These are phyloP conservation scores for Standfussiana lucernea DNA, from an alignment of 2,888 invertebrate species.

Conservation along the genomic window DNA sequence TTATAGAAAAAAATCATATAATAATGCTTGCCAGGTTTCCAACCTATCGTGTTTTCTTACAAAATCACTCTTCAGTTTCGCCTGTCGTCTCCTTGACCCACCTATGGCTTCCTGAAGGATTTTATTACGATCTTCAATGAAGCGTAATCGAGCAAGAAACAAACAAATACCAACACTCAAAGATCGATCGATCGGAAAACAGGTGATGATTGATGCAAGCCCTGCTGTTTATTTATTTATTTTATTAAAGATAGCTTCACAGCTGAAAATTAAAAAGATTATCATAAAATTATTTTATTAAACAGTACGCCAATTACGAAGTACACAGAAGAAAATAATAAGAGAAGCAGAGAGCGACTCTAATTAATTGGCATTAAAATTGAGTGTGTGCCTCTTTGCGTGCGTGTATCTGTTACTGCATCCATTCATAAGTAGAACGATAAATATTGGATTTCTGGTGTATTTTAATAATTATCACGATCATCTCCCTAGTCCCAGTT, in stretches of 20 bases:
- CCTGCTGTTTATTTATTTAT: too few species aligned
- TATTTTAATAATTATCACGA: background rate
- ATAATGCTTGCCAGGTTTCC: background rate
- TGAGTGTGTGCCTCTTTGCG: too few species aligned
- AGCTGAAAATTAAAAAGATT: too few species aligned
- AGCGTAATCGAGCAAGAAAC: slow-evolving; percentile 9
- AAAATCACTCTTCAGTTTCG: background rate
- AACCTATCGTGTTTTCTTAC: background rate
- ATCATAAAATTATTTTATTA: too few species aligned
- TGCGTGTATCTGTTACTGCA: background rate
- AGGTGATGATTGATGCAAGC: background rate
- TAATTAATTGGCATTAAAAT: too few species aligned
- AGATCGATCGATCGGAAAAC: slow-evolving; percentile 2
- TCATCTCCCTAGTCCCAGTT: background rate
- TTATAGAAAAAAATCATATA: background rate
- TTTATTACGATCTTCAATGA: slow-evolving; percentile 12
- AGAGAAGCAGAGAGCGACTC: too few species aligned
- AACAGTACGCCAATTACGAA: too few species aligned
- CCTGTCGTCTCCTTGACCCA: background rate
- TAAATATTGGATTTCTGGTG: background rate
- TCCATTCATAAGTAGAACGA: background rate
- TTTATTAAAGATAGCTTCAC: too few species aligned
- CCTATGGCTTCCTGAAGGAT: background rate
- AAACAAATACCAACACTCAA: background rate
- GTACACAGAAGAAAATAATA: too few species aligned